phyloP scores from a whole-genome alignment of 1,140 invertebrate species.

The Calephelis virginiensis region DNA sequence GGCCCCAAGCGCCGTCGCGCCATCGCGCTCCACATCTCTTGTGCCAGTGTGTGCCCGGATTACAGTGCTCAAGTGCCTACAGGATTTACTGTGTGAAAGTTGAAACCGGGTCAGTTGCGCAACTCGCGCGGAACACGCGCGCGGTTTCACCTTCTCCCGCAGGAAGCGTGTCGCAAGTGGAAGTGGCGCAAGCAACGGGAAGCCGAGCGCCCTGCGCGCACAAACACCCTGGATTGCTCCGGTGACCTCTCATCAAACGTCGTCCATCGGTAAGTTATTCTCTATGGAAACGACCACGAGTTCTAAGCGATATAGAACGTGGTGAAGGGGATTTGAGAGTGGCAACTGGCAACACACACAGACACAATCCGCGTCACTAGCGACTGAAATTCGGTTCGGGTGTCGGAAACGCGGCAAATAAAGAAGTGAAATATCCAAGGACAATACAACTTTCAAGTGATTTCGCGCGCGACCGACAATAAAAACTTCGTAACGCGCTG shows the following conservation, averaged over 20 bases:
- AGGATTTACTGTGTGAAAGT: constrained; percentile 56
- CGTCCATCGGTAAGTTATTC: constrained; percentile 19
- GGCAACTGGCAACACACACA: constrained; percentile 42
- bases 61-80: constrained; percentile 67
- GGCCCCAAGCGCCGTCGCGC: constrained; percentile 73
- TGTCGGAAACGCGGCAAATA: constrained; percentile 72
- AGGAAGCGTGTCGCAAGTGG: constrained; percentile 72
- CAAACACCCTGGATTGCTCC: constrained; percentile 54
- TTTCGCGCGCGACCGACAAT: constrained; percentile 76
- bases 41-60: constrained; percentile 61
- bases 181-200: constrained; percentile 70
- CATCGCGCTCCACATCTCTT: constrained; percentile 48
- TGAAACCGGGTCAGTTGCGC: constrained; percentile 68
- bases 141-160: constrained; percentile 68
- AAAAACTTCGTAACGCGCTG: constrained; percentile 75
- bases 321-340: constrained; percentile 60
- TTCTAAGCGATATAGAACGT: constrained; percentile 46
- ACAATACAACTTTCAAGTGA: constrained; percentile 77
- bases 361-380: constrained; percentile 56
- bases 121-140: constrained; percentile 63
- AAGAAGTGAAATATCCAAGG: constrained; percentile 77
- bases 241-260: constrained; percentile 44
- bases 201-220: constrained; percentile 54
- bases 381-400: constrained; percentile 64
- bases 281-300: constrained; percentile 25